A percentile compares a stretch with the other conserved stretches of the same genome.
phyloP scores from a whole-genome alignment of 2,113 vertebrate species.

The Microtus pennsylvanicus region DNA sequence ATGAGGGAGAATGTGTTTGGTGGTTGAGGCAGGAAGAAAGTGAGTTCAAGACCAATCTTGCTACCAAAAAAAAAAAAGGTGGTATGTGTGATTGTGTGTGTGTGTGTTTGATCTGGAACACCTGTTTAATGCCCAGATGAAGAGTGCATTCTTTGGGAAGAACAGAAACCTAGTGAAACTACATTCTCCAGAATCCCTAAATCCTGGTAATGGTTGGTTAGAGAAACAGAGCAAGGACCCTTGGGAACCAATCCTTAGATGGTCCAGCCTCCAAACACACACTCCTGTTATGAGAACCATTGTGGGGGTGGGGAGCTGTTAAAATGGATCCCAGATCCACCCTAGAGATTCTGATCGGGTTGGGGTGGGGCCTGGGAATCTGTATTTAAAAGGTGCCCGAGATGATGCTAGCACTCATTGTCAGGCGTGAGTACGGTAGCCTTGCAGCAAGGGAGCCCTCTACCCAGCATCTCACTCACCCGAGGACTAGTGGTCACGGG shows the following conservation, averaged over 20 bases:
- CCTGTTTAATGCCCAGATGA: background rate
- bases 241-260: background rate
- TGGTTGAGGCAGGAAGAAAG: background rate
- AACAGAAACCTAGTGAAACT: background rate
- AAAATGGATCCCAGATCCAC: background rate
- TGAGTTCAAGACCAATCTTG: background rate
- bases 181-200: background rate
- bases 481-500: accelerated
- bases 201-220: background rate
- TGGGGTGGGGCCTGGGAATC: slow-evolving; percentile 26
- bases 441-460: background rate
- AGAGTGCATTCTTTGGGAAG: background rate
- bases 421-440: no score
- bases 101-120: background rate
- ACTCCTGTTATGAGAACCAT: background rate
- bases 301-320: background rate
- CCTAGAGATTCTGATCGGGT: background rate
- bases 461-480: background rate
- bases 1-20: background rate
- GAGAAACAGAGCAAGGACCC: background rate
- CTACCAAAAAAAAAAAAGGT: no score
- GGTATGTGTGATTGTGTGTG: no score
- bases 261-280: no score
- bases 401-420: background rate
- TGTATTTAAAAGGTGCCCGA: background rate